phyloP scores from a whole-genome alignment of 1,140 invertebrate species.

The Bombus sibiricus region DNA sequence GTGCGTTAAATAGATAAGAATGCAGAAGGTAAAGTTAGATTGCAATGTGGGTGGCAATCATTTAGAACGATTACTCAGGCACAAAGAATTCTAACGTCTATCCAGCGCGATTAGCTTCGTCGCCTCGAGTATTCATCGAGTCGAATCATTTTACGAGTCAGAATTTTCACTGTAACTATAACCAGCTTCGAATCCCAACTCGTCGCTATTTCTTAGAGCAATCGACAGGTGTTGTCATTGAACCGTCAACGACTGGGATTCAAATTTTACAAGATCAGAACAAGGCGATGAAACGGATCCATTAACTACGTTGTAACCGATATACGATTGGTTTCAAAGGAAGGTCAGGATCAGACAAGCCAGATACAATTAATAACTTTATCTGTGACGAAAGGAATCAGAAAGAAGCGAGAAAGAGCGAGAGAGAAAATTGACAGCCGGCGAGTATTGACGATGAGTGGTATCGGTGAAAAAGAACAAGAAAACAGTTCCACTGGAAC shows the following conservation, averaged over 20 bases:
- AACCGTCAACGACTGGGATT: neutral
- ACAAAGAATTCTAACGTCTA: neutral
- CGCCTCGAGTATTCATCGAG: too few relatives aligned
- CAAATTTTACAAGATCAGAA: neutral
- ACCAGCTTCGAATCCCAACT: too few relatives aligned
- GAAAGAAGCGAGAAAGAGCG: neutral
- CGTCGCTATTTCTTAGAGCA: neutral
- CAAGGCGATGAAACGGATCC: neutral
- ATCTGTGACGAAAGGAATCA: neutral
- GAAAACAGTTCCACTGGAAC: constrained; percentile 9
- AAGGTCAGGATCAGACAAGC: constrained; percentile 11
- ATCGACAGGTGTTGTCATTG: neutral
- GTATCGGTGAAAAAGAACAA: neutral
- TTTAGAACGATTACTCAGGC: neutral
- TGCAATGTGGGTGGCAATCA: neutral
- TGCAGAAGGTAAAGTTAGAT: neutral
- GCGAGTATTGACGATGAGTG: neutral
- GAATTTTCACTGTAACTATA: neutral
- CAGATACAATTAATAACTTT: constrained; percentile 3
- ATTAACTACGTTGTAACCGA: neutral
- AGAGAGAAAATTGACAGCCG: neutral
- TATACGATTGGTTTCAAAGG: constrained; percentile 14
- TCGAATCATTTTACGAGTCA: neutral
- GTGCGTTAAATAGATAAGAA: neutral
- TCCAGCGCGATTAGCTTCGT: neutral